Conservation (phyloP, 2,113 vertebrate genomes). For the Collichthys lucidus region DNA sequence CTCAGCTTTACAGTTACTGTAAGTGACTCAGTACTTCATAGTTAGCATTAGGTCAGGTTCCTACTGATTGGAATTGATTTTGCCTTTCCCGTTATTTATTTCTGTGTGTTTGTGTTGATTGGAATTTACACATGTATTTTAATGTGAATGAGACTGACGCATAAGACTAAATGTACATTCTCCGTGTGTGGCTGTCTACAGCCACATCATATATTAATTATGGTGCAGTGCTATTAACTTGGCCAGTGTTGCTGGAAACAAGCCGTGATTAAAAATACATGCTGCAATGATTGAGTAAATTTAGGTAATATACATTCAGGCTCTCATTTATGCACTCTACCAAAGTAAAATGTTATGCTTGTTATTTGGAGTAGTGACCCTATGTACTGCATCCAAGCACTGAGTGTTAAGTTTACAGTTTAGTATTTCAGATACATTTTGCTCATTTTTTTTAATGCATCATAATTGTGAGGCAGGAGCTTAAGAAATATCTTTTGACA, state of each 20-base stretch:
- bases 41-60: slow-evolving; percentile 59
- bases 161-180: slow-evolving; percentile 1
- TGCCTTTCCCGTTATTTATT: slow-evolving; percentile 47
- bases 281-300: slow-evolving; percentile 45
- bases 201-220: slow-evolving; percentile 58
- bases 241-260: slow-evolving; percentile 36
- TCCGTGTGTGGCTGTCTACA: slow-evolving; percentile 24
- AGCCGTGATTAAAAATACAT: slow-evolving; percentile 60
- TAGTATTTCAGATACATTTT: neutral
- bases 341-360: neutral
- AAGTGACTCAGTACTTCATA: slow-evolving; percentile 51
- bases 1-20: slow-evolving; percentile 34
- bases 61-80: slow-evolving; percentile 76
- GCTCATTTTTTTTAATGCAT: slow-evolving; percentile 10
- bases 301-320: slow-evolving; percentile 17
- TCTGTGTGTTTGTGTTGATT: slow-evolving; percentile 63
- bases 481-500: slow-evolving; percentile 7
- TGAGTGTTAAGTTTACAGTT: neutral
- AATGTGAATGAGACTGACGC: slow-evolving; percentile 31
- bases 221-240: slow-evolving; percentile 49
- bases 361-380: neutral
- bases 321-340: slow-evolving; percentile 8
- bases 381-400: too few species aligned
- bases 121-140: slow-evolving; percentile 47
- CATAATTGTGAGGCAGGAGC: neutral